phyloP scores from a whole-genome alignment of 2,797 vertebrate genomes.

The Chaunax sp. region DNA sequence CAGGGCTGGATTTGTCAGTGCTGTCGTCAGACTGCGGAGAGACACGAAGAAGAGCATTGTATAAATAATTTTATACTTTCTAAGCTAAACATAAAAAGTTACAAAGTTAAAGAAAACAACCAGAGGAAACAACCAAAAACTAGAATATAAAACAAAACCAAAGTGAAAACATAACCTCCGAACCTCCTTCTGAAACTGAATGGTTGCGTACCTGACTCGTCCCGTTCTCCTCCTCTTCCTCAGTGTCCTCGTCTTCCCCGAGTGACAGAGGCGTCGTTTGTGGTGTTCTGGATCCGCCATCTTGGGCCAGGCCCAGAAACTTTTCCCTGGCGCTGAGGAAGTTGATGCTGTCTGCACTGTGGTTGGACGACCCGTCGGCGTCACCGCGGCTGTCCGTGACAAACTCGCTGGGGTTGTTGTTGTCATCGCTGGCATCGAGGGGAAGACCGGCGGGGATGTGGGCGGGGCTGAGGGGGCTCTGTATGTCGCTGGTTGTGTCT shows the following conservation, averaged over 20 bases:
- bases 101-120: background rate
- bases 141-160: no score
- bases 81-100: background rate
- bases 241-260: conserved; percentile 64
- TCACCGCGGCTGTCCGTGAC: conserved; percentile 34
- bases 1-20: conserved; percentile 61
- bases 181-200: background rate
- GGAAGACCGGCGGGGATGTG: background rate
- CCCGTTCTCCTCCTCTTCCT: conserved; percentile 50
- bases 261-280: conserved; percentile 52
- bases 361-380: conserved; percentile 76
- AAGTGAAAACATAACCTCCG: no score
- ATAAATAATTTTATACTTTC: background rate
- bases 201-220: conserved; percentile 45
- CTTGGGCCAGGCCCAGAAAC: conserved; percentile 91
- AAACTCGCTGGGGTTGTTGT: conserved; percentile 67
- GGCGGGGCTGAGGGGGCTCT: conserved; percentile 71
- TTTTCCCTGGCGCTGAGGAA: conserved; percentile 95
- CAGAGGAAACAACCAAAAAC: no score
- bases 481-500: conserved; percentile 48
- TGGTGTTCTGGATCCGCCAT: conserved; percentile 74
- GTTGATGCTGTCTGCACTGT: conserved; percentile 91
- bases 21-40: conserved; percentile 52
- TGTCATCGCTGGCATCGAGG: conserved; percentile 48
- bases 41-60: background rate